phyloP scores from a whole-genome alignment of 2,797 vertebrate genomes.

The Sebastes vulpes region DNA sequence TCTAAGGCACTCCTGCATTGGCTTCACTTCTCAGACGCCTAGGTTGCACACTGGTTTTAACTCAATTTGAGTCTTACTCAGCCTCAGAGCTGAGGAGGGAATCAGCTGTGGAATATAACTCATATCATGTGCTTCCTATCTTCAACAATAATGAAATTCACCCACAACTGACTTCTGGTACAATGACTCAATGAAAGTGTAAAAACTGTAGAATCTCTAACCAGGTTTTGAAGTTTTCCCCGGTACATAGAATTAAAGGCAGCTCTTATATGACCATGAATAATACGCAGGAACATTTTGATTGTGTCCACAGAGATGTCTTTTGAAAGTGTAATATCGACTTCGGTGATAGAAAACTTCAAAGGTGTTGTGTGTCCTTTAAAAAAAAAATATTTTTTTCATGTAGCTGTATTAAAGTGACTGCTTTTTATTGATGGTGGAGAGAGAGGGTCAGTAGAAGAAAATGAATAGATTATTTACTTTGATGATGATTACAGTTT shows the following conservation, averaged over 20 bases:
- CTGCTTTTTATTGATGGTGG: background rate
- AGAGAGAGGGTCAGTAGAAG: background rate
- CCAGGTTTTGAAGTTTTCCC: background rate
- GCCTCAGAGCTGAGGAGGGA: background rate
- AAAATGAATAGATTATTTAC: background rate
- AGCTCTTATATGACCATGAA: background rate
- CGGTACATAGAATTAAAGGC: background rate
- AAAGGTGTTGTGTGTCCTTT: background rate
- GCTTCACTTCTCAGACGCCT: background rate
- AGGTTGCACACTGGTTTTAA: background rate
- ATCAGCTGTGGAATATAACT: background rate
- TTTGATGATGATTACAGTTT: slow-evolving; percentile 16
- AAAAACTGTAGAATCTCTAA: background rate
- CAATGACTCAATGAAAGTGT: background rate
- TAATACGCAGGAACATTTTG: background rate
- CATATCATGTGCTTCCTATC: background rate
- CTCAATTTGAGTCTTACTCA: background rate
- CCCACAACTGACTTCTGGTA: background rate
- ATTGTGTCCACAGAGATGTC: background rate
- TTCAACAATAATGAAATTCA: background rate
- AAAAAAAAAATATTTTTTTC: background rate
- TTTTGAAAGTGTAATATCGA: background rate
- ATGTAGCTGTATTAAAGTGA: background rate
- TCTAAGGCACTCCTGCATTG: background rate
- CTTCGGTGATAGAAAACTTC: background rate